These are phyloP conservation scores for Ptychochromis oligacanthus DNA, from an alignment of 2,113 vertebrate genomes.

Conservation along the genomic window DNA sequence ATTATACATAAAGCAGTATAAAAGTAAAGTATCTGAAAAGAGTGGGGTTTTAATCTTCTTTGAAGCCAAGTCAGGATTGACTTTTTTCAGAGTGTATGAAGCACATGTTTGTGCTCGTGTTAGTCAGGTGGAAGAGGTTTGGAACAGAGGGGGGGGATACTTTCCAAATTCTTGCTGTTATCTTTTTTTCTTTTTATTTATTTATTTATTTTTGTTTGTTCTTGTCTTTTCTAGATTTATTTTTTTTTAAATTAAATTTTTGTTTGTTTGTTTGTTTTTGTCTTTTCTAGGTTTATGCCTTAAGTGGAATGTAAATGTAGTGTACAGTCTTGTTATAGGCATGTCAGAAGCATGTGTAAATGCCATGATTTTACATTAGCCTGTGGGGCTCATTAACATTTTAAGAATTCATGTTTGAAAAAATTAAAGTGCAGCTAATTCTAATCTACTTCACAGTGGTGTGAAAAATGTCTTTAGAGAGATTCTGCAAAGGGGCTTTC, in stretches of 20 bases:
- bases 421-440: conserved; percentile 16
- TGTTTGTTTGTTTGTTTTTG: no score
- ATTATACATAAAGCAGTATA: not conserved
- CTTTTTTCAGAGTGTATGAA: not conserved
- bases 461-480: conserved; percentile 10
- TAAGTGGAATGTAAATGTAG: conserved; percentile 33
- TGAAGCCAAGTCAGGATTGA: not conserved
- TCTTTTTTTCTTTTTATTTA: no score
- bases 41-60: not conserved
- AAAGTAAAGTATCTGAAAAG: not conserved
- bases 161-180: not conserved
- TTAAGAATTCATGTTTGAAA: conserved; percentile 8
- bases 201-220: no score
- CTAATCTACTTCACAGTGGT: conserved; percentile 12
- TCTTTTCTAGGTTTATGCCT: not conserved
- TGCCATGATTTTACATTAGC: conserved; percentile 32
- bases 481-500: not conserved
- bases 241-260: no score
- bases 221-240: not conserved
- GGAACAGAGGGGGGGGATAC: not conserved
- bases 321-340: conserved; percentile 13
- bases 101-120: not conserved
- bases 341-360: conserved; percentile 23
- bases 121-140: not conserved
- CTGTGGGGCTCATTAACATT: conserved; percentile 40